phyloP scores from a whole-genome alignment of 2,113 vertebrate species.

The Chloebia gouldiae region DNA sequence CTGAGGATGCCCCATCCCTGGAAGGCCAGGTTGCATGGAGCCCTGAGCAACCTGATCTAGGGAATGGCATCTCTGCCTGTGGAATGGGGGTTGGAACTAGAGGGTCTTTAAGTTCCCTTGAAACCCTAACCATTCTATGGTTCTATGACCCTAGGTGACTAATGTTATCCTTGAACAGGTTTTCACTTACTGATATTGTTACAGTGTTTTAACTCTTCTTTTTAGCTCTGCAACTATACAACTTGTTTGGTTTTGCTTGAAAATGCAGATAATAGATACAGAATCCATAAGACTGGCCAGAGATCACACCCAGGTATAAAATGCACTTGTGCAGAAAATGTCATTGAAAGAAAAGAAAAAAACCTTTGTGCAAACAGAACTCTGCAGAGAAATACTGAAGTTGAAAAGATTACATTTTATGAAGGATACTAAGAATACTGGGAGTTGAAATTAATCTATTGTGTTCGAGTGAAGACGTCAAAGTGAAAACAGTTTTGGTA shows the following conservation, averaged over 20 bases:
- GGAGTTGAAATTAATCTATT: not conserved
- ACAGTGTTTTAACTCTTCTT: not conserved
- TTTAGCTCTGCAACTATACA: not conserved
- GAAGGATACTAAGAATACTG: not conserved
- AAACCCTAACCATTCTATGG: too few species aligned
- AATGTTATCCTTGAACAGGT: not conserved
- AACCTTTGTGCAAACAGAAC: not conserved
- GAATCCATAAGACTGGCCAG: not conserved
- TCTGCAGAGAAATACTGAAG: not conserved
- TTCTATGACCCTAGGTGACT: not conserved
- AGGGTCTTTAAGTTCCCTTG: not conserved
- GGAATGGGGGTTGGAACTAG: not conserved
- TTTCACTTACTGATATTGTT: not conserved
- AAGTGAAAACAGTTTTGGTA: not conserved
- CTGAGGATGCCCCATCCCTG: not conserved
- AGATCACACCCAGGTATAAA: not conserved
- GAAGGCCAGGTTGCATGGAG: not conserved
- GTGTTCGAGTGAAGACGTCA: not conserved
- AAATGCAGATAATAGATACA: not conserved
- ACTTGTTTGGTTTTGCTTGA: not conserved
- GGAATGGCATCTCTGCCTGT: fast-evolving
- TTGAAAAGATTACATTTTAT: not conserved
- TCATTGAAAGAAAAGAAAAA: not conserved
- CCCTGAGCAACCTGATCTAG: not conserved
- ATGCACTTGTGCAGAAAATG: not conserved